phyloP scores from a whole-genome alignment of 2,797 vertebrate species.

The Pangasius djambal region DNA sequence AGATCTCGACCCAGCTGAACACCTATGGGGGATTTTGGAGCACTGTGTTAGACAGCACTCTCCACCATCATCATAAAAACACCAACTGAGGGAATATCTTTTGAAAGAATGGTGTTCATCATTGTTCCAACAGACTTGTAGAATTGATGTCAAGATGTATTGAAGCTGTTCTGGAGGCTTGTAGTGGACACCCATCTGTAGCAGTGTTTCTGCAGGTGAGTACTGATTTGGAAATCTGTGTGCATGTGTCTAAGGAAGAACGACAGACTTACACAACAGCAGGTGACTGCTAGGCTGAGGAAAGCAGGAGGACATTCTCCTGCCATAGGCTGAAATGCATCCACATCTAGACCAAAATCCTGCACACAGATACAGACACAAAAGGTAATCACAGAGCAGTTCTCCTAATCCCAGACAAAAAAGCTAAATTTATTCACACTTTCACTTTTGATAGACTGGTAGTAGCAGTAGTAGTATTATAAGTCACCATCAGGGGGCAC shows the following conservation, averaged over 20 bases:
- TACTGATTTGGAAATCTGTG: neutral
- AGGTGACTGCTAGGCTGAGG: conserved; percentile 86
- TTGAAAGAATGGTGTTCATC: neutral
- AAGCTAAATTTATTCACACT: neutral
- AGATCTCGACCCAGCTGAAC: neutral
- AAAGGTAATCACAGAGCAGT: neutral
- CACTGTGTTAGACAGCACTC: neutral
- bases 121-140: neutral
- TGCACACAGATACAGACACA: conserved; percentile 57
- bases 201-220: neutral
- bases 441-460: neutral
- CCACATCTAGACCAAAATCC: conserved; percentile 92
- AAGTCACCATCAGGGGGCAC: neutral
- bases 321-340: conserved; percentile 85
- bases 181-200: neutral
- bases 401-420: neutral
- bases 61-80: neutral
- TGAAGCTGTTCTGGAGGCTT: neutral
- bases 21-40: neutral
- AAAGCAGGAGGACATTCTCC: conserved; percentile 85
- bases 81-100: neutral
- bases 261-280: conserved; percentile 84
- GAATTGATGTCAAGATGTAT: neutral
- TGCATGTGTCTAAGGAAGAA: neutral
- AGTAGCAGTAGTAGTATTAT: neutral